Evolutionary conservation across 2,113 vertebrate species (phyloP).

Genomic region (Symphodus melops): DNA sequence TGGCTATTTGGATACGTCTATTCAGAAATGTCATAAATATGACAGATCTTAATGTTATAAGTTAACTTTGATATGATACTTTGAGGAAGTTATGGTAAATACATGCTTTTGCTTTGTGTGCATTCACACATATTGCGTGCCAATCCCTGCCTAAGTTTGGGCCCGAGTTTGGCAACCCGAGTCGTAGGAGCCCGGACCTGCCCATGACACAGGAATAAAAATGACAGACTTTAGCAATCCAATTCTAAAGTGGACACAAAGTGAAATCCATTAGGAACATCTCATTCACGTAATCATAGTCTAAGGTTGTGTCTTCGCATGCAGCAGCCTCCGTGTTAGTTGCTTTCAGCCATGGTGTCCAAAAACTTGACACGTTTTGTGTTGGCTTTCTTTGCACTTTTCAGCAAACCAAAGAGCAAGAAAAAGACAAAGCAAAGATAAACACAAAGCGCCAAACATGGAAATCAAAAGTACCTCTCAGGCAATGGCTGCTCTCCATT

Average conservation of each 20-base stretch:
- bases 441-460: background rate
- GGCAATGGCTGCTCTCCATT: background rate
- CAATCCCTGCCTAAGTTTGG: too few relatives aligned
- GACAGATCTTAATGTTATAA: too few relatives aligned
- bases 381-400: background rate
- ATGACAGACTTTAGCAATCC: conserved; percentile 17
- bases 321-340: background rate
- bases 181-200: background rate
- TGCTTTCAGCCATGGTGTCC: background rate
- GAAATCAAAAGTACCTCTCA: background rate
- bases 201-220: background rate
- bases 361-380: background rate
- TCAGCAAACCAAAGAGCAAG: background rate
- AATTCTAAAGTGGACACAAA: conserved; percentile 9
- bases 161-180: too few relatives aligned
- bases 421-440: conserved; percentile 32
- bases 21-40: too few relatives aligned
- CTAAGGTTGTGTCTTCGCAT: background rate
- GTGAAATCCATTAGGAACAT: conserved; percentile 41
- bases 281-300: conserved; percentile 34
- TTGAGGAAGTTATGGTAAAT: too few relatives aligned
- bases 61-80: too few relatives aligned
- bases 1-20: too few relatives aligned
- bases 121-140: too few relatives aligned
- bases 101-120: too few relatives aligned